These are phyloP conservation scores for Rallus crepitans DNA, from an alignment of 2,797 vertebrate genomes.

Conservation along the genomic window DNA sequence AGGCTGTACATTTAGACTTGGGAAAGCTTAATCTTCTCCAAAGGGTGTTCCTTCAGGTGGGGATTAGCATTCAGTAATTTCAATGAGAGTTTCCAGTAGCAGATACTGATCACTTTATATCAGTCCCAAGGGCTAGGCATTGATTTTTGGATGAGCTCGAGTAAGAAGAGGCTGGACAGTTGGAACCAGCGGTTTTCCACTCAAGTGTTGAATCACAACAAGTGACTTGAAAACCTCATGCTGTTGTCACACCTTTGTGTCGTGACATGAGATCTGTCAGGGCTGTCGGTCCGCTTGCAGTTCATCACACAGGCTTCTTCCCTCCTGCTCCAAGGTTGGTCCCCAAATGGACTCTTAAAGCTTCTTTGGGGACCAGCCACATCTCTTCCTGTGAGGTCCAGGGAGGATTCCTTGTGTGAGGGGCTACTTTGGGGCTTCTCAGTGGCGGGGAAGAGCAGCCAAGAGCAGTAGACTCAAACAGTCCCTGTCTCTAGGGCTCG, in stretches of 20 bases:
- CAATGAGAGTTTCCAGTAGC: not conserved
- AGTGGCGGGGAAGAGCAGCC: not conserved
- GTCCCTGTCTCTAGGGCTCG: fast-evolving
- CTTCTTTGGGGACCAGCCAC: not conserved
- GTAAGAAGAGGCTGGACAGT: not conserved
- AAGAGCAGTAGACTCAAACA: fast-evolving
- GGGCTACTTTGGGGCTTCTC: not conserved
- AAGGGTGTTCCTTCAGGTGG: not conserved
- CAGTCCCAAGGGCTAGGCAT: not conserved
- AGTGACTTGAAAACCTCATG: not conserved
- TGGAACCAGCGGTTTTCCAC: not conserved
- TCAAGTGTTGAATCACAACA: not conserved
- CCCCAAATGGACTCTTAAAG: not conserved
- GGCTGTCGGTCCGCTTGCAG: not conserved
- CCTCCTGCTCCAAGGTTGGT: not conserved
- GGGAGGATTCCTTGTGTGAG: fast-evolving
- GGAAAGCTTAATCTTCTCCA: not conserved
- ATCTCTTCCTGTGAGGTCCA: not conserved
- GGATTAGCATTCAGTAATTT: conserved; percentile 7
- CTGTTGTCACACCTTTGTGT: not conserved
- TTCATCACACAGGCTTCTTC: not conserved
- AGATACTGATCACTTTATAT: not conserved
- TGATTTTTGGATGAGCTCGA: conserved; percentile 22
- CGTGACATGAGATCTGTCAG: fast-evolving
- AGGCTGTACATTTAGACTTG: not conserved